phyloP scores from a whole-genome alignment of 2,888 invertebrate genomes.

The Eueremaeus valkanovi region DNA sequence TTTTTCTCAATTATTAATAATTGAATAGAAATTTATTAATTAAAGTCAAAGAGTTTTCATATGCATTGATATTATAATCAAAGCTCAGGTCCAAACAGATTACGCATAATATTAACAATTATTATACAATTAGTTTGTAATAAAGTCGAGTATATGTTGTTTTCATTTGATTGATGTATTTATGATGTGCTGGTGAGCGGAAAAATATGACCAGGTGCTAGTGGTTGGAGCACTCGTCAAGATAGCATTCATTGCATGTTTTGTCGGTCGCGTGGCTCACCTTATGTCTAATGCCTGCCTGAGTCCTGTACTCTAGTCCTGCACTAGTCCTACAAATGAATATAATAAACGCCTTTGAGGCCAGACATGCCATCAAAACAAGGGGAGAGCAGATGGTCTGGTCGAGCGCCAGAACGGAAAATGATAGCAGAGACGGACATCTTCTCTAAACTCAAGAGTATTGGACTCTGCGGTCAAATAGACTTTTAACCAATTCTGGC shows the following conservation, averaged over 20 bases:
- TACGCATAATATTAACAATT: constrained; percentile 2
- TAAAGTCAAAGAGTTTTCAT: not conserved
- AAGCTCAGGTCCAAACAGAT: not conserved
- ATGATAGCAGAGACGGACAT: not conserved
- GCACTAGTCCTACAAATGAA: not conserved
- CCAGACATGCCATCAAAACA: constrained; percentile 33
- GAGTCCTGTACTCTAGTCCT: too few relatives aligned
- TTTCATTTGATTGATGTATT: constrained; percentile 24
- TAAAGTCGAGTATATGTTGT: not conserved
- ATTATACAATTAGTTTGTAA: constrained; percentile 21
- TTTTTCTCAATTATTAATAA: too few relatives aligned
- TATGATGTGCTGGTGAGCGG: constrained; percentile 30
- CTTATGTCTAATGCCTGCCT: constrained; percentile 27
- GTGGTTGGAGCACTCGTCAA: constrained; percentile 25
- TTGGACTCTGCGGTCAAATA: constrained; percentile 7
- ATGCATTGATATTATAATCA: not conserved
- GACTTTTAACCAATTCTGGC: not conserved
- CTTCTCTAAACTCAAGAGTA: not conserved
- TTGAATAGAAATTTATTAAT: too few relatives aligned
- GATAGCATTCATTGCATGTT: constrained; percentile 26
- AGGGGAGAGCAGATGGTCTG: constrained; percentile 34
- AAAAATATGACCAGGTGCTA: constrained; percentile 35
- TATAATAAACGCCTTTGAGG: constrained; percentile 35
- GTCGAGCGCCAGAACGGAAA: not conserved
- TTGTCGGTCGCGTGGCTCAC: constrained; percentile 36